Evolutionary conservation across 2,888 invertebrate species (phyloP).

Genomic region (Cataglyphis altisquamis): DNA sequence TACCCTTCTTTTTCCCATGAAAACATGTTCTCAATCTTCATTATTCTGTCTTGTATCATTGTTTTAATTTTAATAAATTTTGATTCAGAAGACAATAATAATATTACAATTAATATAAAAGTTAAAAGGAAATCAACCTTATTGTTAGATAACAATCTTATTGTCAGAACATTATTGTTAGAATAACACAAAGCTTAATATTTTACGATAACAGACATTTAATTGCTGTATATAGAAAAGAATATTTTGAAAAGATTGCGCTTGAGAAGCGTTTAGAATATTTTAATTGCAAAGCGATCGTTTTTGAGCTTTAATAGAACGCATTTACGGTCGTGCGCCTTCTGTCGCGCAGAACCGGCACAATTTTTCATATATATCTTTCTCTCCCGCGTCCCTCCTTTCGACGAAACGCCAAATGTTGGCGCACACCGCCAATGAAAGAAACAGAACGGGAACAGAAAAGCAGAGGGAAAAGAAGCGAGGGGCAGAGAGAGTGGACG

Average conservation of each 20-base stretch:
- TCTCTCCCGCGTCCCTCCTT: constrained; percentile 39
- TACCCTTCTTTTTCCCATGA: not conserved
- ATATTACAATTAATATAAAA: not conserved
- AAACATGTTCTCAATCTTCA: not conserved
- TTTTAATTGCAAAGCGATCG: constrained; percentile 30
- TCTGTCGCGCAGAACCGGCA: constrained; percentile 33
- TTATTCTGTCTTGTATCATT: not conserved
- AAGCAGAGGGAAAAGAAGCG: constrained; percentile 34
- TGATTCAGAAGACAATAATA: not conserved
- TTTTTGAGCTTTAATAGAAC: constrained; percentile 35
- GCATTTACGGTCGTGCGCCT: constrained; percentile 43
- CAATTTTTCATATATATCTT: constrained; percentile 53
- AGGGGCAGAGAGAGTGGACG: constrained; percentile 58
- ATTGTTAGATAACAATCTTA: no score
- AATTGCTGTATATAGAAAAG: not conserved
- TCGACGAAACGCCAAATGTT: constrained; percentile 78
- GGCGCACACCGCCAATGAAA: constrained; percentile 66
- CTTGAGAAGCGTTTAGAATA: constrained; percentile 1
- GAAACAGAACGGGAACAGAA: constrained; percentile 26
- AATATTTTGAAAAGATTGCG: constrained; percentile 1
- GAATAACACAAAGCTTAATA: no score
- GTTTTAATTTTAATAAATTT: not conserved
- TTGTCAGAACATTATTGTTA: no score
- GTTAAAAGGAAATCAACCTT: not conserved
- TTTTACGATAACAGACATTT: not conserved